Base-by-base conservation (phyloP, 2,797 vertebrate species). In the Gila robusta region DNA sequence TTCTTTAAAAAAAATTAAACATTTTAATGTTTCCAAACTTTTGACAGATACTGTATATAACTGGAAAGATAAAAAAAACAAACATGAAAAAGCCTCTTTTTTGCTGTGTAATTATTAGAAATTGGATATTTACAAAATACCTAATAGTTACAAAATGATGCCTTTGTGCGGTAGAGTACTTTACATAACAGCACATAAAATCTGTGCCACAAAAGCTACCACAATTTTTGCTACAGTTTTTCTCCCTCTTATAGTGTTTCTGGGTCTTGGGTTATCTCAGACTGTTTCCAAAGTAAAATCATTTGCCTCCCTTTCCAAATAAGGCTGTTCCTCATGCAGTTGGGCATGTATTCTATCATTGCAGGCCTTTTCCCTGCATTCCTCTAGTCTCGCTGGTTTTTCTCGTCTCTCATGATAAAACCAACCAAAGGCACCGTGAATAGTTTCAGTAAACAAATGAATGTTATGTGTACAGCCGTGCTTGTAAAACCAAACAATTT, bases 221-320 rank as follows among this genome's bases (percentile, higher is more conserved):
- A 56, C 23, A 5, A 62, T n/a, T 52, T 69, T 69, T 69, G 1
- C 19, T 28, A n/a, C 39, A 2, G 7, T 37, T 67, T 84, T 39
- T 11, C 49, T 56, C 10, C 35, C 47, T 17, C 17, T n/a, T 28
- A 5, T 19, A 32, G 54, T 14, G 21, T 76, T 39, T 82, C 16
- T 62, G 1, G 39, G 6, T 79, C 32, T 59, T 26, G 23, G 39
- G 28, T 72, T 85, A 49, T 64, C 39, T 41, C 62, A 10, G 37
- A 59, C 49, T 26, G 56, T 77, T 77, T 67, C 39, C 37, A 44
- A 49, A 73, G 12, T 41, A 21, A 49, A 72, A 72, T 28, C 21
- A 35, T 72, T 72, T n/a, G 54, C 23, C 77, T 78, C 37, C 35
- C 21, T 83, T 66, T 54, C 84, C 84, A 81, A 86, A 86, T 86